Percentiles rank a stretch among this genome's conserved stretches.
phyloP scores from a whole-genome alignment of 2,797 vertebrate genomes.

The Phyllotis vaccarum region DNA sequence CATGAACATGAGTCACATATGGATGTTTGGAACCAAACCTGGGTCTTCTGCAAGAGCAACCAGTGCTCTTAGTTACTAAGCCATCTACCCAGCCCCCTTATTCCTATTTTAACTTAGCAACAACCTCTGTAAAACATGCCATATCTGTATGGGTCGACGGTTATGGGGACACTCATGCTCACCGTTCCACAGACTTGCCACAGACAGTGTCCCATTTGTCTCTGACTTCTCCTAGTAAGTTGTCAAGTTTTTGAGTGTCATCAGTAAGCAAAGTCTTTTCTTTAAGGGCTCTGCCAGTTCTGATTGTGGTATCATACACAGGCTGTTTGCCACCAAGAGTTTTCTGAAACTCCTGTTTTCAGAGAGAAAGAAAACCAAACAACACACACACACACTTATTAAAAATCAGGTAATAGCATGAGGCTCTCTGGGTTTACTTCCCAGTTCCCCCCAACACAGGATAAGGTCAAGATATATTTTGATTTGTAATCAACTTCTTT shows the following conservation, averaged over 20 bases:
- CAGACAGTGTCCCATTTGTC: constrained; percentile 99
- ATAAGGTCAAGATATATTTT: background rate
- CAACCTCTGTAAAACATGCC: background rate
- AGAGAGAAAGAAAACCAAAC: background rate
- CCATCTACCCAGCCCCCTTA: background rate
- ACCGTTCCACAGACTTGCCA: constrained; percentile 99
- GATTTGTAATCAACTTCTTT: background rate
- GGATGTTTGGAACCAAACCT: background rate
- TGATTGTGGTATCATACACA: constrained; percentile 97
- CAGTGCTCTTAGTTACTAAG: background rate
- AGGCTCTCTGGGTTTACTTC: background rate
- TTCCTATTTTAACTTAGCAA: background rate
- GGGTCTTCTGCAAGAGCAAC: background rate
- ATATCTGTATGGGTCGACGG: background rate
- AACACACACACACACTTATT: background rate
- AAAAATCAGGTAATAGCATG: background rate
- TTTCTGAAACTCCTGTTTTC: constrained; percentile 96
- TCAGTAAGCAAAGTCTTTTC: constrained; percentile 95
- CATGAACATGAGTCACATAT: background rate
- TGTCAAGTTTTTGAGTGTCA: constrained; percentile 96
- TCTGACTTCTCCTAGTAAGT: constrained; percentile 96
- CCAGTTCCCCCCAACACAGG: rapidly evolving
- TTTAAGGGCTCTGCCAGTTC: constrained; percentile 96
- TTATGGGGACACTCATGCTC: constrained; percentile 14
- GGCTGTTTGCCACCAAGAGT: constrained; percentile 98